Percentiles rank a stretch among this genome's conserved stretches.
Evolutionary conservation across 2,797 vertebrate species (phyloP).

Genomic region (Protosalanx chinensis): DNA sequence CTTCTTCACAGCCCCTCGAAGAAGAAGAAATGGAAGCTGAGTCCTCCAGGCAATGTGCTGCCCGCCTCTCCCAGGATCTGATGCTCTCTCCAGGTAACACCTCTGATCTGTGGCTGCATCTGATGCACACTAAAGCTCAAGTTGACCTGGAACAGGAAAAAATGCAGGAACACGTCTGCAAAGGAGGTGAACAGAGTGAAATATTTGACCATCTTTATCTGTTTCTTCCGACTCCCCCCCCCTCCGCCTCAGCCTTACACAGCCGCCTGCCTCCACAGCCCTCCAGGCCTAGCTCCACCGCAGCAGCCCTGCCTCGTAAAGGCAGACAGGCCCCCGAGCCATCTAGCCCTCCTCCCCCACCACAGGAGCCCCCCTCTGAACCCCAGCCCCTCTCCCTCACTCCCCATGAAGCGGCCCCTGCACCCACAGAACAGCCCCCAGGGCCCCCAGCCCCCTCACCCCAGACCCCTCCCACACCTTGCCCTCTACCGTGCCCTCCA

Average conservation of each 20-base stretch:
- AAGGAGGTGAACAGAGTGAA: neutral
- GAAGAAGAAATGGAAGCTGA: conserved; percentile 33
- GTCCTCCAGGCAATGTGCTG: conserved; percentile 19
- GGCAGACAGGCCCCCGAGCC: neutral
- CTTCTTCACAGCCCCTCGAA: conserved; percentile 20
- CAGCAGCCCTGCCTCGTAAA: conserved; percentile 45
- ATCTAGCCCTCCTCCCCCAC: neutral
- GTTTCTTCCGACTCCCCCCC: neutral
- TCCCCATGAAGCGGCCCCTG: neutral
- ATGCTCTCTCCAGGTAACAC: conserved; percentile 34
- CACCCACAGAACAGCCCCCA: conserved; percentile 1
- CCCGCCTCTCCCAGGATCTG: conserved; percentile 27
- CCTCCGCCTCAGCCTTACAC: conserved; percentile 42
- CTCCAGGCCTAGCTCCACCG: conserved; percentile 50
- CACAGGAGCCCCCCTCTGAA: neutral
- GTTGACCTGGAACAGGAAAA: neutral
- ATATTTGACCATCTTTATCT: neutral
- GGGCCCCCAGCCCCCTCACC: neutral
- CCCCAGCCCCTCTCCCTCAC: neutral
- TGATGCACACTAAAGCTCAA: neutral
- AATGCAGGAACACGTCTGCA: neutral
- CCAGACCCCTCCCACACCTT: conserved; percentile 8
- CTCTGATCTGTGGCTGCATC: neutral
- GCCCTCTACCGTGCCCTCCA: conserved; percentile 20
- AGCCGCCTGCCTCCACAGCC: conserved; percentile 49